phyloP scores from a whole-genome alignment of 1,140 invertebrate genomes.

The Chironomus striatipennis region DNA sequence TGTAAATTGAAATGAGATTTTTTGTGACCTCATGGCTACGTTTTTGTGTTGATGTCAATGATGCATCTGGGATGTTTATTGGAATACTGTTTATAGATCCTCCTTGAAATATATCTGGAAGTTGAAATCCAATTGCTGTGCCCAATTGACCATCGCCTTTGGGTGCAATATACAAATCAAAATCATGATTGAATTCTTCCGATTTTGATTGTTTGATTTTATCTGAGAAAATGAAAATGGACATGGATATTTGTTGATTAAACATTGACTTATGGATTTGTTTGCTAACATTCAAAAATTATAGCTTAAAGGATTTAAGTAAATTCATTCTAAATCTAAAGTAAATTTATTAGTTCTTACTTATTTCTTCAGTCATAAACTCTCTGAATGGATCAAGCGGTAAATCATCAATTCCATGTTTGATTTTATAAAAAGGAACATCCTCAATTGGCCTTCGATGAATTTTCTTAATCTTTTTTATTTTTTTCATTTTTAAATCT shows the following conservation, averaged over 20 bases:
- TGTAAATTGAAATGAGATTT: constrained; percentile 34
- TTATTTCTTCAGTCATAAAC: constrained; percentile 35
- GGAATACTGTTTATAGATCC: neutral
- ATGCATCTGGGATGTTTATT: neutral
- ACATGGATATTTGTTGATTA: neutral
- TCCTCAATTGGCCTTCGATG: constrained; percentile 33
- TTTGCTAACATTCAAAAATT: neutral
- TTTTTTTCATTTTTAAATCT: neutral
- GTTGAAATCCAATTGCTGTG: neutral
- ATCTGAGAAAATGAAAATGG: neutral
- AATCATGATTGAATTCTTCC: neutral
- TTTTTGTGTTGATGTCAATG: constrained; percentile 31
- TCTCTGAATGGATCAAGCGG: constrained; percentile 36
- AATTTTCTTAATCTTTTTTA: neutral
- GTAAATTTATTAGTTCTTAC: constrained; percentile 28
- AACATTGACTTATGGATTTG: neutral
- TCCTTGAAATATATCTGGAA: neutral
- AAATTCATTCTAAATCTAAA: neutral
- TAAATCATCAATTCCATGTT: constrained; percentile 35
- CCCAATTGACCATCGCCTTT: neutral
- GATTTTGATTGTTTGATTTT: constrained; percentile 17
- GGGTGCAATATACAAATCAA: constrained; percentile 12
- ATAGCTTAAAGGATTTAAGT: neutral
- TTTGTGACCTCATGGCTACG: constrained; percentile 34
- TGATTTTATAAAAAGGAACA: constrained; percentile 35